Conservation (phyloP, 2,797 vertebrate species). For the Melanotaenia trifasciata region DNA sequence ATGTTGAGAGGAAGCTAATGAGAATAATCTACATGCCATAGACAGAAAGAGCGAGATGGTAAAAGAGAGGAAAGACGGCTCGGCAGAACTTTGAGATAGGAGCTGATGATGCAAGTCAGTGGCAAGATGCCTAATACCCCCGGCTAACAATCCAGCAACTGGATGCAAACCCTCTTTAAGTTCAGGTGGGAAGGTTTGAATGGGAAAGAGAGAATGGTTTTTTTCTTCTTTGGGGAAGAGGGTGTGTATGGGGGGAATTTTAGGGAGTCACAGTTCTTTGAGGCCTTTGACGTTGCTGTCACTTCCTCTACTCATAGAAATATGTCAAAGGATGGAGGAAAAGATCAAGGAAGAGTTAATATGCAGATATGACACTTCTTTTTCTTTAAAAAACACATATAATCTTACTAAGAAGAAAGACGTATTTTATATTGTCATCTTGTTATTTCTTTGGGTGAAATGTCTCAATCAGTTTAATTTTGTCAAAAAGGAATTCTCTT, state of each 20-base stretch:
- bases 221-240: not conserved
- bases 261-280: constrained; percentile 29
- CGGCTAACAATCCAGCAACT: constrained; percentile 77
- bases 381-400: not conserved
- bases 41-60: constrained; percentile 44
- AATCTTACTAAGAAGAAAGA: no score
- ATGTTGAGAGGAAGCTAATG: constrained; percentile 60
- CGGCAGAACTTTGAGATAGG: constrained; percentile 63
- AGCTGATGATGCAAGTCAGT: constrained; percentile 80
- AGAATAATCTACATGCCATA: constrained; percentile 75
- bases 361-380: constrained; percentile 9
- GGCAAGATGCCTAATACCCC: constrained; percentile 79
- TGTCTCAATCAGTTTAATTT: no score
- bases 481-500: no score
- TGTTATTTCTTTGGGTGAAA: no score
- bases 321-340: constrained; percentile 29
- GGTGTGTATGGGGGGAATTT: not conserved
- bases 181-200: constrained; percentile 66
- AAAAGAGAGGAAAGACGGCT: constrained; percentile 38
- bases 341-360: constrained; percentile 49
- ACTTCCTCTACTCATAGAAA: constrained; percentile 46
- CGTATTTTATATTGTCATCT: no score
- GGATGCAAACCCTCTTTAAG: constrained; percentile 75
- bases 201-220: constrained; percentile 4
- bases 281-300: constrained; percentile 52